A percentile compares a stretch with the other conserved stretches of the same genome.
These are phyloP conservation scores for Spondyliosoma cantharus DNA, from an alignment of 2,797 vertebrate species.

Conservation along the genomic window DNA sequence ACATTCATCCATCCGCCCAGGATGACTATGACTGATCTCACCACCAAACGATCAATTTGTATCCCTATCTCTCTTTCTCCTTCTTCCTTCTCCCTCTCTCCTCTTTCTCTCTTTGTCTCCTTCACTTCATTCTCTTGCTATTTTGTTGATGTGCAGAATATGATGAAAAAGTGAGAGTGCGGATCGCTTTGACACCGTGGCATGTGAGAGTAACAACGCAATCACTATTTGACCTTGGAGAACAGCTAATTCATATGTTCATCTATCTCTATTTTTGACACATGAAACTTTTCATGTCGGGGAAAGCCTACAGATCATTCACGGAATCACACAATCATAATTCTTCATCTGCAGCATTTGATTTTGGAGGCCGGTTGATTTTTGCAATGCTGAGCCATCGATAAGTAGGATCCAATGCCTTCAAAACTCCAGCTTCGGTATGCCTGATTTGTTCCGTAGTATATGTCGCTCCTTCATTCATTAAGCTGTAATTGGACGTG, in stretches of 20 bases:
- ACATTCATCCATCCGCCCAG: constrained; percentile 99
- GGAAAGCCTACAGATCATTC: constrained; percentile 92
- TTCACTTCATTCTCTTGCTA: constrained; percentile 74
- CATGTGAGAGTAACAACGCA: constrained; percentile 97
- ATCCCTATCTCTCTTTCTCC: constrained; percentile 75
- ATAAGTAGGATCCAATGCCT: background rate
- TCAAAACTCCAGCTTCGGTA: constrained; percentile 22
- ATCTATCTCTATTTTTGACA: constrained; percentile 97
- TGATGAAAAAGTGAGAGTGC: constrained; percentile 97
- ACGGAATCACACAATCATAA: constrained; percentile 77
- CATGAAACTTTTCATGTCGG: constrained; percentile 87
- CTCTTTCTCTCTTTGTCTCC: constrained; percentile 59
- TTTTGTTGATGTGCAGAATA: constrained; percentile 95
- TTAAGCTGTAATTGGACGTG: constrained; percentile 79
- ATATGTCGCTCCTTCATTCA: constrained; percentile 72
- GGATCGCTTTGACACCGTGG: constrained; percentile 90
- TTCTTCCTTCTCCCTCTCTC: constrained; percentile 49
- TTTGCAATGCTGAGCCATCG: constrained; percentile 8
- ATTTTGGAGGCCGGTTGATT: constrained; percentile 35
- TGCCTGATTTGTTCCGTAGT: constrained; percentile 58
- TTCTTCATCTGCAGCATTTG: constrained; percentile 41
- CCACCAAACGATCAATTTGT: constrained; percentile 99
- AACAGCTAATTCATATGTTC: constrained; percentile 96
- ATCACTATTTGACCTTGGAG: constrained; percentile 98
- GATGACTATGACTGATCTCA: constrained; percentile 99